A percentile compares a stretch with the other conserved stretches of the same genome.
Conservation (phyloP, 1,140 invertebrate species). For the Hylaeus anthracinus region DNA sequence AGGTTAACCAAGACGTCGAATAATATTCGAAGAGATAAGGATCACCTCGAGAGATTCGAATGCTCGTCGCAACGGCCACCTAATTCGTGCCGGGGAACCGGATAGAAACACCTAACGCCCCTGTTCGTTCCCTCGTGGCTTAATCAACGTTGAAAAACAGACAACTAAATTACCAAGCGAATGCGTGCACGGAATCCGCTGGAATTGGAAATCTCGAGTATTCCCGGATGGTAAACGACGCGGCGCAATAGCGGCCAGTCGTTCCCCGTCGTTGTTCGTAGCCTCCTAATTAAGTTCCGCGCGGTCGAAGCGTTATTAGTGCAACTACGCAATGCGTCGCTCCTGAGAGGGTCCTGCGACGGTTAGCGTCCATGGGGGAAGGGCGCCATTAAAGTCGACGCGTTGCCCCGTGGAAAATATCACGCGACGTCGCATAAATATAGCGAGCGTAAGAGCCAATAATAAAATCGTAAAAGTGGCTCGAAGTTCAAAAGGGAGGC, state of each 20-base stretch:
- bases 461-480: slow-evolving; percentile 72
- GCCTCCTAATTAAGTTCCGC: slow-evolving; percentile 60
- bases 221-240: not conserved
- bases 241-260: slow-evolving; percentile 11
- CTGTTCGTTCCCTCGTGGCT: not conserved
- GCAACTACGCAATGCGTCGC: slow-evolving; percentile 29
- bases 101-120: not conserved
- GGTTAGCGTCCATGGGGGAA: slow-evolving; percentile 13
- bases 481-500: slow-evolving; percentile 62
- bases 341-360: slow-evolving; percentile 25
- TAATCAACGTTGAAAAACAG: not conserved
- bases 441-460: slow-evolving; percentile 65
- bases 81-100: too few species aligned
- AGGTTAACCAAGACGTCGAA: too few species aligned
- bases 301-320: slow-evolving; percentile 59
- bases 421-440: slow-evolving; percentile 67
- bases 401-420: slow-evolving; percentile 64
- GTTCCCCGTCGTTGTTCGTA: slow-evolving; percentile 24
- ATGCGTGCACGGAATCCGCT: slow-evolving; percentile 12
- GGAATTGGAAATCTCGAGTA: slow-evolving; percentile 18
- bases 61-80: too few species aligned
- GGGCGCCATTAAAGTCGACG: slow-evolving; percentile 63
- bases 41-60: too few species aligned
- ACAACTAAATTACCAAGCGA: slow-evolving; percentile 18
- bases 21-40: too few species aligned